Conservation (phyloP, 1,140 invertebrate genomes). For the Lamellibrachia luymesi region DNA sequence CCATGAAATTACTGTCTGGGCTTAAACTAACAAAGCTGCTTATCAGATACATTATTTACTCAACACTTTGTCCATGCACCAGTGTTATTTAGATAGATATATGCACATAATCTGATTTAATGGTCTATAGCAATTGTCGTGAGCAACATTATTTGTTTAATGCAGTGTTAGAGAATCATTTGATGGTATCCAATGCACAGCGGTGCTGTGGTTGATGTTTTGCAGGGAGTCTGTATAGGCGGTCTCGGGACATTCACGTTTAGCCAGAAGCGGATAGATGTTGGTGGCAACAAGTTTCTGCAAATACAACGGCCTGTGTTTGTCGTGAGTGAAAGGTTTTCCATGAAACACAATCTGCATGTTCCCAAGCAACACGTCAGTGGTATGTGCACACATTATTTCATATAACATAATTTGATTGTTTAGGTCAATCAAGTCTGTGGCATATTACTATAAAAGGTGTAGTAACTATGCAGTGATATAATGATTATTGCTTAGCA, state of each 20-base stretch:
- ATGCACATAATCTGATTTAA: neutral
- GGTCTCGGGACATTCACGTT: slow-evolving; percentile 54
- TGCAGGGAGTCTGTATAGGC: slow-evolving; percentile 52
- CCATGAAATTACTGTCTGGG: neutral
- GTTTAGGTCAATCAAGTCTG: neutral
- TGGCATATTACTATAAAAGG: neutral
- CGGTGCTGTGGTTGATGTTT: slow-evolving; percentile 14
- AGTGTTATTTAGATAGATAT: neutral
- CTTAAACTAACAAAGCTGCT: slow-evolving; percentile 7
- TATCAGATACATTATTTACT: neutral
- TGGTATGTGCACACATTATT: slow-evolving; percentile 39
- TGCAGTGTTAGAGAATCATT: neutral
- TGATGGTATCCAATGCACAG: neutral
- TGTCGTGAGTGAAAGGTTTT: slow-evolving; percentile 54
- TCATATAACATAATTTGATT: neutral
- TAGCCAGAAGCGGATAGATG: slow-evolving; percentile 52
- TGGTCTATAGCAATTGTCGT: neutral
- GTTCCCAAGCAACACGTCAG: slow-evolving; percentile 50
- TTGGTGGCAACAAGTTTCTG: slow-evolving; percentile 55
- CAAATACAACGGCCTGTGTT: slow-evolving; percentile 55
- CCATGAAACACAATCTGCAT: slow-evolving; percentile 50
- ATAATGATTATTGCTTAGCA: too few species aligned
- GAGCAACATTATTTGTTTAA: neutral
- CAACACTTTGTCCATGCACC: neutral
- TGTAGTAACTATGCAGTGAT: neutral